These are phyloP conservation scores for Clytia hemisphaerica DNA, from an alignment of 30 jellyfish, hydroid and myxozoan genomes.

Conservation along the genomic window DNA sequence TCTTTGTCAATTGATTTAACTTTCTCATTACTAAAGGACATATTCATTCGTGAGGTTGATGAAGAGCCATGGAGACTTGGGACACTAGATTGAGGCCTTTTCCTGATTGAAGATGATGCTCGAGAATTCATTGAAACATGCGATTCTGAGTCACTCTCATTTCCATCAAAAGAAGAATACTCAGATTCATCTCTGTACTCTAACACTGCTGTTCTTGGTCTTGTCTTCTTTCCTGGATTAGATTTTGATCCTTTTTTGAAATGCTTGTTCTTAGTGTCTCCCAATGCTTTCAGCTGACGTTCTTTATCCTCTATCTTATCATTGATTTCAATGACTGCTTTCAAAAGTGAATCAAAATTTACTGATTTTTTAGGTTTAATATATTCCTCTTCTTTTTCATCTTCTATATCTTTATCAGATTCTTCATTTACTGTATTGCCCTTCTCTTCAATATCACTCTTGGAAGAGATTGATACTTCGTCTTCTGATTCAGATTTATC, in stretches of 20 bases:
- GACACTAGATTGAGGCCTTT: background rate
- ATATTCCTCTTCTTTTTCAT: background rate
- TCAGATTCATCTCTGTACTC: background rate
- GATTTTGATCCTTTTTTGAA: background rate
- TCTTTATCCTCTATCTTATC: constrained; percentile 18
- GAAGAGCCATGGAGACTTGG: background rate
- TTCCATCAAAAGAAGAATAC: background rate
- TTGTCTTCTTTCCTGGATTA: background rate
- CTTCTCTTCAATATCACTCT: no score
- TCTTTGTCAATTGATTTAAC: constrained; percentile 79
- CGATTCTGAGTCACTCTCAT: background rate
- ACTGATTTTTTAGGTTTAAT: constrained; percentile 6
- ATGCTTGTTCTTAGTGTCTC: background rate
- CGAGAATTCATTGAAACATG: no score
- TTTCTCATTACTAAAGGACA: constrained; percentile 67
- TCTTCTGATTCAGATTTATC: no score
- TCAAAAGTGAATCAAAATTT: constrained; percentile 50
- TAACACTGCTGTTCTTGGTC: constrained; percentile 25
- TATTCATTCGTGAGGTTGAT: constrained; percentile 27
- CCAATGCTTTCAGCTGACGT: background rate
- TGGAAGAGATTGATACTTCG: no score
- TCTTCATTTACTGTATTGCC: no score
- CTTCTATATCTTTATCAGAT: background rate
- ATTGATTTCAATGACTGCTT: constrained; percentile 60
- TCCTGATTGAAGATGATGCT: constrained; percentile 15